Percentiles rank a stretch among this genome's conserved stretches.
Evolutionary conservation across 2,113 vertebrate species (phyloP).

Genomic region (Hassar affinis): DNA sequence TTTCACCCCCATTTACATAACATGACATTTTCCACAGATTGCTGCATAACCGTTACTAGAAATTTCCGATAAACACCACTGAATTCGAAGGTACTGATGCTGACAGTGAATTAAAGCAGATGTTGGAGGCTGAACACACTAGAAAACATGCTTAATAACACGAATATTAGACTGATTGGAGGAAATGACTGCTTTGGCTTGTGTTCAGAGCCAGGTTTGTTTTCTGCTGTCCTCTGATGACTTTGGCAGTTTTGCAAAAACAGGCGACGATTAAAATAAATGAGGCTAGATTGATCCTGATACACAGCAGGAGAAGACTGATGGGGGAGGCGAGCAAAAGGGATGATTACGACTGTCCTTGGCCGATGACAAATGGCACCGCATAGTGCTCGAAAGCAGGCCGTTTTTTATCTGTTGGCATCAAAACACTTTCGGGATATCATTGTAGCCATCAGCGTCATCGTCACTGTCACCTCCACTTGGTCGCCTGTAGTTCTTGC

Average conservation of each 20-base stretch:
- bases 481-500: slow-evolving; percentile 33
- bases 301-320: slow-evolving; percentile 74
- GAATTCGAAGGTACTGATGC: background rate
- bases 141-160: slow-evolving; percentile 15
- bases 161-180: slow-evolving; percentile 16
- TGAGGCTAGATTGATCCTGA: slow-evolving; percentile 79
- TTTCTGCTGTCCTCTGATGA: slow-evolving; percentile 68
- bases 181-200: slow-evolving; percentile 50
- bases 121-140: background rate
- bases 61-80: background rate
- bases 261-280: slow-evolving; percentile 82
- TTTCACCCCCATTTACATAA: slow-evolving; percentile 23
- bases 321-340: slow-evolving; percentile 72
- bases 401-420: slow-evolving; percentile 74
- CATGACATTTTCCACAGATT: slow-evolving; percentile 26
- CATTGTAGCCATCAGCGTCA: slow-evolving; percentile 62
- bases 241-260: slow-evolving; percentile 74
- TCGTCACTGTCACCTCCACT: slow-evolving; percentile 55
- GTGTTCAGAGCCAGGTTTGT: slow-evolving; percentile 61
- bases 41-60: background rate
- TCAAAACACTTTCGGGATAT: slow-evolving; percentile 70
- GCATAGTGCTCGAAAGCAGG: slow-evolving; percentile 69
- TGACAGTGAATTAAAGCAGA: slow-evolving; percentile 4
- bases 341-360: slow-evolving; percentile 80
- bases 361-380: slow-evolving; percentile 78